These are phyloP conservation scores for Aptenodytes forsteri DNA, from an alignment of 2,113 vertebrate species.

Conservation along the genomic window DNA sequence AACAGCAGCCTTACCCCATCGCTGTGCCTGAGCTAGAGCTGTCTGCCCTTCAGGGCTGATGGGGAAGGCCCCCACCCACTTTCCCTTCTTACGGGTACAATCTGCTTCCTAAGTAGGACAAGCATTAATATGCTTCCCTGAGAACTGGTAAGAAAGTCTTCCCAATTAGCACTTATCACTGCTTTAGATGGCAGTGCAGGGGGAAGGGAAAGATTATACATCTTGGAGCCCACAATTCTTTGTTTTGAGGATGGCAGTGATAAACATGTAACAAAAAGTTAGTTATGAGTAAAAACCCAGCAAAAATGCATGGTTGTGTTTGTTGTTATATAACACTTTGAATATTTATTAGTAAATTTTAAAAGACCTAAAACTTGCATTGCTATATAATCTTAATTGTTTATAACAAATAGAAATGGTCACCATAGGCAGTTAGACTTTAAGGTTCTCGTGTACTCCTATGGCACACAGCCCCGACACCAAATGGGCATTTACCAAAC, in stretches of 20 bases:
- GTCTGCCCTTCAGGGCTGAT: neutral
- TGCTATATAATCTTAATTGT: neutral
- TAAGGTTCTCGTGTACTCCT: neutral
- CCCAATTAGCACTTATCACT: neutral
- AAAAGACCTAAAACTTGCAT: neutral
- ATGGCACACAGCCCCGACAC: accelerated
- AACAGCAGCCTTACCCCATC: neutral
- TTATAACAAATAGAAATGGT: neutral
- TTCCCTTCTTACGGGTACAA: neutral
- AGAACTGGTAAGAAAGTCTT: neutral
- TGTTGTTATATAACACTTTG: neutral
- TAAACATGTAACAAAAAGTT: neutral
- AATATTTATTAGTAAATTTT: neutral
- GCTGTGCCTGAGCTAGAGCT: neutral
- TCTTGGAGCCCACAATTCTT: neutral
- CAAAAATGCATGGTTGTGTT: neutral
- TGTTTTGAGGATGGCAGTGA: neutral
- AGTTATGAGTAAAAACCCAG: neutral
- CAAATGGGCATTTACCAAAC: neutral
- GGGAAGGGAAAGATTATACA: neutral
- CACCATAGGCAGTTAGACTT: neutral
- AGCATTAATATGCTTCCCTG: neutral
- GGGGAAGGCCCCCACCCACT: neutral
- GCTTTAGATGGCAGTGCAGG: neutral
- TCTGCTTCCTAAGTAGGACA: neutral